These are phyloP conservation scores for Drosophila tanythrix DNA, from an alignment of 2,888 invertebrate genomes.

Conservation along the genomic window DNA sequence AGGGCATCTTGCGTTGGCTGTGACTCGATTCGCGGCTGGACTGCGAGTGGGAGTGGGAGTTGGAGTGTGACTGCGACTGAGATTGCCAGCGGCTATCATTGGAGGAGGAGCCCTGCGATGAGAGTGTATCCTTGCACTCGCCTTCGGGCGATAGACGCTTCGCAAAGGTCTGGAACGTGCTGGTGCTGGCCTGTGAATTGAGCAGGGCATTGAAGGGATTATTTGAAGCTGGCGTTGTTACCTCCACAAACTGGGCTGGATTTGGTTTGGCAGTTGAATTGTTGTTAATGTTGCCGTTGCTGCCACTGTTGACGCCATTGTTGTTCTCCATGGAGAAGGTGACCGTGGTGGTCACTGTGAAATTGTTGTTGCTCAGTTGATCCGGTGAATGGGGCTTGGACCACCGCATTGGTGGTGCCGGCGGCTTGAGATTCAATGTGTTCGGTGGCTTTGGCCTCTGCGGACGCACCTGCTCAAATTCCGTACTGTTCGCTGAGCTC, in stretches of 20 bases:
- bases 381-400: slow-evolving; percentile 90
- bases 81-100: slow-evolving; percentile 83
- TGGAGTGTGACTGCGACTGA: slow-evolving; percentile 83
- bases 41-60: slow-evolving; percentile 53
- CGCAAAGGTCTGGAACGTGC: slow-evolving; percentile 87
- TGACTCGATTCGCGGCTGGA: slow-evolving; percentile 87
- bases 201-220: slow-evolving; percentile 77
- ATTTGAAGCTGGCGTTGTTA: slow-evolving; percentile 83
- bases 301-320: background rate
- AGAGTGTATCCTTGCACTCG: slow-evolving; percentile 86
- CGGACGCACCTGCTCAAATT: slow-evolving; percentile 85
- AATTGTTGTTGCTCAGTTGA: slow-evolving; percentile 88
- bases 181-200: slow-evolving; percentile 76
- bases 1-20: slow-evolving; percentile 85
- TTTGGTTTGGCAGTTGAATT: slow-evolving; percentile 13
- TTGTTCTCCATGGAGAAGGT: slow-evolving; percentile 89
- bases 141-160: slow-evolving; percentile 91
- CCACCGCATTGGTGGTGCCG: slow-evolving; percentile 94
- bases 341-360: slow-evolving; percentile 94
- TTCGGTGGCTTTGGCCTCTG: slow-evolving; percentile 93
- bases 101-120: slow-evolving; percentile 87
- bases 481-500: slow-evolving; percentile 15
- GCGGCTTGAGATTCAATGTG: slow-evolving; percentile 92
- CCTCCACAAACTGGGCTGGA: slow-evolving; percentile 82
- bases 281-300: background rate